Percentiles rank a stretch among this genome's conserved stretches.
Conservation (phyloP, 2,797 vertebrate genomes). For the Phataginus tricuspis region DNA sequence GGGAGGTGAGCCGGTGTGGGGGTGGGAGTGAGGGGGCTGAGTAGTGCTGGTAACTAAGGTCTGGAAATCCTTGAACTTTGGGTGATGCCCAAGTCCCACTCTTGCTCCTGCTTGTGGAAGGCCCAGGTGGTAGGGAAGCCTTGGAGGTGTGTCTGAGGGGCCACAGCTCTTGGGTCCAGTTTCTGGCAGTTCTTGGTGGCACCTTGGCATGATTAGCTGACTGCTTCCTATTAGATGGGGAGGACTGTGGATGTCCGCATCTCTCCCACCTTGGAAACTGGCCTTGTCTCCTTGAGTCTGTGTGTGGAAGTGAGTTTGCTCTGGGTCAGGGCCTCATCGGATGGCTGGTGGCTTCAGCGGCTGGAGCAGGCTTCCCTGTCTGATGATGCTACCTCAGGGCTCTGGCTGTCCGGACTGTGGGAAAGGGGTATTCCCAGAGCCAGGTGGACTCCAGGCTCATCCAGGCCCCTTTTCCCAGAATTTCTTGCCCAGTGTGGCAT, state of each 20-base stretch:
- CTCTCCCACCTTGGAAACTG: background rate
- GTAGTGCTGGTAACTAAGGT: background rate
- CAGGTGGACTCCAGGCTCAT: background rate
- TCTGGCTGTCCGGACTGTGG: background rate
- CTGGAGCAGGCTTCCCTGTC: background rate
- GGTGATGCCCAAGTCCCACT: background rate
- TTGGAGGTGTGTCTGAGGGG: background rate
- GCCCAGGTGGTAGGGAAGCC: background rate
- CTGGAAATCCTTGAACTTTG: background rate
- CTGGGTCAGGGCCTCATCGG: background rate
- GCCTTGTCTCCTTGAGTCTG: background rate
- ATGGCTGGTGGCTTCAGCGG: background rate
- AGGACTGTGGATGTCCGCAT: background rate
- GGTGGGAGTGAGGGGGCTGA: no score
- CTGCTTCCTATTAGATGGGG: background rate
- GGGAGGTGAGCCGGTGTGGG: background rate
- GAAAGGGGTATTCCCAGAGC: background rate
- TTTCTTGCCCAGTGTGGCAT: background rate
- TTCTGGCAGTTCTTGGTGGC: background rate
- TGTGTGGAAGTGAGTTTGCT: background rate
- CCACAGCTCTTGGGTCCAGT: background rate
- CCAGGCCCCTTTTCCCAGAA: background rate
- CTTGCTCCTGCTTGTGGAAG: background rate
- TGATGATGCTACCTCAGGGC: background rate
- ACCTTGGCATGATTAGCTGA: background rate